These are phyloP conservation scores for Gila robusta DNA, from an alignment of 2,797 vertebrate species.

Conservation along the genomic window DNA sequence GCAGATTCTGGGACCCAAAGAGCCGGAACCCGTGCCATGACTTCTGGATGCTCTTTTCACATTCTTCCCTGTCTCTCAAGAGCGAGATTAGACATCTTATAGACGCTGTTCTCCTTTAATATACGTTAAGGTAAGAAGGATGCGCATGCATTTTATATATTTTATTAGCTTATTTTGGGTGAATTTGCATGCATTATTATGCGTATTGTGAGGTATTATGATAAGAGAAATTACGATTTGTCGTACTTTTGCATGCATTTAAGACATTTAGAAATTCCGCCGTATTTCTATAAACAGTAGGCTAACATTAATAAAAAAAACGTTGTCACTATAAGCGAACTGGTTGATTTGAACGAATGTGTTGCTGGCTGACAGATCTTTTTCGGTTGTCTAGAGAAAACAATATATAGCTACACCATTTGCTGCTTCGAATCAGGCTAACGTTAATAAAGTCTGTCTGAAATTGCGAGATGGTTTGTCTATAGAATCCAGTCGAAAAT, in stretches of 20 bases:
- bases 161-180: neutral
- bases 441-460: constrained; percentile 51
- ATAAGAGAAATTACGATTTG: neutral
- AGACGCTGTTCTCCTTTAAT: constrained; percentile 48
- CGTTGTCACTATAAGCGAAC: neutral
- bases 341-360: neutral
- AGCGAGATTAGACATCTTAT: constrained; percentile 65
- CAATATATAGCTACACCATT: constrained; percentile 19
- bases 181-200: neutral
- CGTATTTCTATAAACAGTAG: neutral
- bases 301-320: neutral
- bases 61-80: constrained; percentile 71
- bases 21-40: constrained; percentile 60
- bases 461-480: constrained; percentile 62
- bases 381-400: neutral
- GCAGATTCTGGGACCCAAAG: constrained; percentile 83
- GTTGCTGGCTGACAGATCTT: neutral
- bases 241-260: neutral
- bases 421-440: neutral
- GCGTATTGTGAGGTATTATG: neutral
- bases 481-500: constrained; percentile 76
- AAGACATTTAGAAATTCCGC: neutral
- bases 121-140: constrained; percentile 56
- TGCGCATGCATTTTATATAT: constrained; percentile 15
- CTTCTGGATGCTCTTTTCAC: constrained; percentile 69